Evolutionary conservation across 2,113 vertebrate genomes (phyloP).

Genomic region (Ciconia maguari): DNA sequence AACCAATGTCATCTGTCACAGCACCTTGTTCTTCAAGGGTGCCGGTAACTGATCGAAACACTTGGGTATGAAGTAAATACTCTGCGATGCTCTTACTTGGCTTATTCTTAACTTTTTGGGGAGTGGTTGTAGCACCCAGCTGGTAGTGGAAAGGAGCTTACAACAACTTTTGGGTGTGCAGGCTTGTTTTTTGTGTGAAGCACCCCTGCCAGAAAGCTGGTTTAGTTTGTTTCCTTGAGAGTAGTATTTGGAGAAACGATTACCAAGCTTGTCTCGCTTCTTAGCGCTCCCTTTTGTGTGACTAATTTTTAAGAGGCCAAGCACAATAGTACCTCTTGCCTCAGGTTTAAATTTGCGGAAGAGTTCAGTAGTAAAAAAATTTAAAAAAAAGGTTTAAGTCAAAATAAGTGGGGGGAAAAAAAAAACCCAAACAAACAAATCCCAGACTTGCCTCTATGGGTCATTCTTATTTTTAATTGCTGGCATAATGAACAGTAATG

Average conservation of each 20-base stretch:
- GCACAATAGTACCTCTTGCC: background rate
- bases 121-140: background rate
- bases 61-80: background rate
- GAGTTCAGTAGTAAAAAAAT: rapidly evolving
- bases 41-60: background rate
- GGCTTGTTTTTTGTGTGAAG: background rate
- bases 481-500: background rate
- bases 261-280: background rate
- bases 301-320: background rate
- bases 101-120: background rate
- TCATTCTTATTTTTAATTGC: background rate
- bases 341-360: background rate
- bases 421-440: background rate
- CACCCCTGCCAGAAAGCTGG: background rate
- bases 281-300: background rate
- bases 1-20: background rate
- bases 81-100: background rate
- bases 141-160: background rate
- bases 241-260: background rate
- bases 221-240: background rate
- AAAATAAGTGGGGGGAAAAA: rapidly evolving
- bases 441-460: background rate
- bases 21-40: background rate
- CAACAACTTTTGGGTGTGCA: background rate
- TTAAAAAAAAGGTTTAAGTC: background rate